Evolutionary conservation across 2,113 vertebrate species (phyloP).

Genomic region (Vulpes ferrilata): DNA sequence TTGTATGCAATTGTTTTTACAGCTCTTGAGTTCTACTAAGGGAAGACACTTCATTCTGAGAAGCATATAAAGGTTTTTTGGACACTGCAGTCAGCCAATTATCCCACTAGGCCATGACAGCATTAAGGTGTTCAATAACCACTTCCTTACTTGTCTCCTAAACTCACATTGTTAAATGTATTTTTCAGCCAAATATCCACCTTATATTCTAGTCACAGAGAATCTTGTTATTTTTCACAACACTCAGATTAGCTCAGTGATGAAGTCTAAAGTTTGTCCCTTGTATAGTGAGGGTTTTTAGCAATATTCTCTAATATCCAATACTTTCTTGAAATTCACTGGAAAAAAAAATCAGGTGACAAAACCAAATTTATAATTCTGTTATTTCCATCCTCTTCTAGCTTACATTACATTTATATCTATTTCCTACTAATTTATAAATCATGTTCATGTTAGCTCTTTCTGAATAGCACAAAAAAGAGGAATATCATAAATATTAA

Average conservation of each 20-base stretch:
- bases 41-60: neutral
- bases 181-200: neutral
- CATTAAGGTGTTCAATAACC: neutral
- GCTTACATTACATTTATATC: neutral
- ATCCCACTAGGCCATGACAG: neutral
- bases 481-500: neutral
- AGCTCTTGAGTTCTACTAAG: neutral
- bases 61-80: neutral
- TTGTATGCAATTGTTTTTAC: neutral
- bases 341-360: neutral
- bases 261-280: neutral
- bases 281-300: neutral
- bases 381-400: neutral
- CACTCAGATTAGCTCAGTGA: neutral
- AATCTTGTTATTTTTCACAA: neutral
- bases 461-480: neutral
- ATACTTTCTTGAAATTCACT: neutral
- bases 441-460: neutral
- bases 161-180: neutral
- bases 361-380: neutral
- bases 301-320: neutral
- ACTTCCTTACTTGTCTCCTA: neutral
- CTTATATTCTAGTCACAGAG: neutral
- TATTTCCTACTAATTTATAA: constrained; percentile 1
- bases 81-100: neutral